Evolutionary conservation across 2,797 vertebrate species (phyloP).

Genomic region (Cynopterus sphinx): DNA sequence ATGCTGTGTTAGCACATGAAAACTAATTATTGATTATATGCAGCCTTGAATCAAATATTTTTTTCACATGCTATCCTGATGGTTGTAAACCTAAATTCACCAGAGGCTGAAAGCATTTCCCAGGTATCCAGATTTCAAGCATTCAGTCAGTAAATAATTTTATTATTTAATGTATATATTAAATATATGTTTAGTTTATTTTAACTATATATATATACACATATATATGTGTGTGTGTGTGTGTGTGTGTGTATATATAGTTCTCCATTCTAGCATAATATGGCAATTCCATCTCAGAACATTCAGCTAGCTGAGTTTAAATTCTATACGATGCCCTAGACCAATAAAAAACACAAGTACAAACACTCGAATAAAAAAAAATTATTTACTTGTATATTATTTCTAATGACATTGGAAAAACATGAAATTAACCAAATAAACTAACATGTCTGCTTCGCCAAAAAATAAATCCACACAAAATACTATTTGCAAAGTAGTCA

Average conservation of each 20-base stretch:
- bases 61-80: neutral
- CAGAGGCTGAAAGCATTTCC: slow-evolving; percentile 15
- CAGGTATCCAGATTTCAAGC: neutral
- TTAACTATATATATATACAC: too few relatives aligned
- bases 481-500: neutral
- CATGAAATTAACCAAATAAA: neutral
- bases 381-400: neutral
- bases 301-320: slow-evolving; percentile 46
- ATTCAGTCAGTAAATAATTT: slow-evolving; percentile 41
- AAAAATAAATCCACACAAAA: neutral
- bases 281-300: neutral
- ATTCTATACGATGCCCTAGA: neutral
- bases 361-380: neutral
- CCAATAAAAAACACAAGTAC: neutral
- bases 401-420: neutral
- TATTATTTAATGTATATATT: neutral
- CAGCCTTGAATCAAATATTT: slow-evolving; percentile 52
- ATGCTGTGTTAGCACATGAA: slow-evolving; percentile 67
- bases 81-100: slow-evolving; percentile 60
- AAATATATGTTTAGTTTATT: too few relatives aligned
- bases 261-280: neutral
- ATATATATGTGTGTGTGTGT: too few relatives aligned
- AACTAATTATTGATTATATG: slow-evolving; percentile 76
- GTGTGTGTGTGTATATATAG: neutral
- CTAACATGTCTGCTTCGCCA: neutral